phyloP scores from a whole-genome alignment of 2,888 invertebrate genomes.

The Ptilodon capucinus region DNA sequence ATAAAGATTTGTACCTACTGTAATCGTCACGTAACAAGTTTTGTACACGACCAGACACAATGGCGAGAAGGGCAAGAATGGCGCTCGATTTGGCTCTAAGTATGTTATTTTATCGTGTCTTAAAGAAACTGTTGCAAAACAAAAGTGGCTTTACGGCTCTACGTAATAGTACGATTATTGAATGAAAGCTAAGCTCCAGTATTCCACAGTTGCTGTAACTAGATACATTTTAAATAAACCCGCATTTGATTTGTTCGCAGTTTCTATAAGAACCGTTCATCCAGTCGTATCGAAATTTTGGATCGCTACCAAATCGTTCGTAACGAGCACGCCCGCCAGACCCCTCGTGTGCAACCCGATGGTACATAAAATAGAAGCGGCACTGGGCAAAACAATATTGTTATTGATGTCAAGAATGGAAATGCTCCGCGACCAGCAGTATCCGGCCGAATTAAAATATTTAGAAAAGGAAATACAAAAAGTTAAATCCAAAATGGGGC shows the following conservation, averaged over 20 bases:
- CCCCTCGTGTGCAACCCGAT: slow-evolving; percentile 50
- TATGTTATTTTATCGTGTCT: slow-evolving; percentile 31
- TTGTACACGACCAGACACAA: slow-evolving; percentile 17
- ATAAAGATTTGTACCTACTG: too few relatives aligned
- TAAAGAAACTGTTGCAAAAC: slow-evolving; percentile 65
- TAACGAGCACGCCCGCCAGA: slow-evolving; percentile 45
- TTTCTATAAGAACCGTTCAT: slow-evolving; percentile 59
- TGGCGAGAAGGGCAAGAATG: slow-evolving; percentile 59
- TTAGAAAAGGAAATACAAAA: slow-evolving; percentile 57
- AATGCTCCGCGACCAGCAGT: slow-evolving; percentile 45
- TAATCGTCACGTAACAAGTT: not conserved
- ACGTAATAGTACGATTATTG: not conserved
- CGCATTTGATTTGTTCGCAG: slow-evolving; percentile 67
- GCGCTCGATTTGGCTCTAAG: slow-evolving; percentile 61
- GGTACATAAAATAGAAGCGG: slow-evolving; percentile 47
- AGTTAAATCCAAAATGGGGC: slow-evolving; percentile 42
- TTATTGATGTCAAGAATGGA: slow-evolving; percentile 40
- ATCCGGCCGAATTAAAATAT: slow-evolving; percentile 53
- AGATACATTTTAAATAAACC: slow-evolving; percentile 10
- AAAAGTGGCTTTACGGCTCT: slow-evolving; percentile 44
- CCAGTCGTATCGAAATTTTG: slow-evolving; percentile 57
- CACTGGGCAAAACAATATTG: slow-evolving; percentile 31
- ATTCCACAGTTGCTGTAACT: slow-evolving; percentile 3
- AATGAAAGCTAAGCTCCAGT: not conserved
- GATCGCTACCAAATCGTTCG: slow-evolving; percentile 44